Conservation (phyloP, 2,797 vertebrate genomes). For the Oreochromis mossambicus region DNA sequence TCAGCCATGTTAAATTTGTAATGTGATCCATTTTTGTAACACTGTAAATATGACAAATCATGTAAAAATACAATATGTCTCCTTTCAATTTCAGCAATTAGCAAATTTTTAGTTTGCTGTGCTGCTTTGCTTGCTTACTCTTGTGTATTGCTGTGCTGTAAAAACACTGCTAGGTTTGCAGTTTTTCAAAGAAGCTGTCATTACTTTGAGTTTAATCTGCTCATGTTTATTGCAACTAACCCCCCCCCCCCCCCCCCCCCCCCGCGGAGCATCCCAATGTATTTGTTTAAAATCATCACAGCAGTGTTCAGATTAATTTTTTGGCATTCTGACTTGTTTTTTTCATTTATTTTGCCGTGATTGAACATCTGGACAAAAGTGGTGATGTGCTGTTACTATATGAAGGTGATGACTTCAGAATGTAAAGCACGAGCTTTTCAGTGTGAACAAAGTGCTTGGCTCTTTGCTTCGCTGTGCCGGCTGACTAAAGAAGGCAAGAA, state of each 20-base stretch:
- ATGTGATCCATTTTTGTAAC: neutral
- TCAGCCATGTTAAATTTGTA: neutral
- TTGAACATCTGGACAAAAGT: neutral
- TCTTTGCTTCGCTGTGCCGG: neutral
- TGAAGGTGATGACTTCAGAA: constrained; percentile 5
- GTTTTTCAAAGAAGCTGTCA: constrained; percentile 52
- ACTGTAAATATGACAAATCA: neutral
- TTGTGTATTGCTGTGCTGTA: constrained; percentile 29
- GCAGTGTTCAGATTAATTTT: constrained; percentile 14
- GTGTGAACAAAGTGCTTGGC: neutral
- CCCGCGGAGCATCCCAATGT: constrained; percentile 8
- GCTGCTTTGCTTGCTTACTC: constrained; percentile 11
- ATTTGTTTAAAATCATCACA: constrained; percentile 40
- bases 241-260: neutral
- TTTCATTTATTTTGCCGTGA: constrained; percentile 12
- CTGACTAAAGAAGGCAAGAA: neutral
- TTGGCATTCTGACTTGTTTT: constrained; percentile 15
- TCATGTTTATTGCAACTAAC: constrained; percentile 43
- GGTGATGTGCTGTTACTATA: neutral
- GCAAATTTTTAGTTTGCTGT: neutral
- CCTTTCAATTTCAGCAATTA: neutral
- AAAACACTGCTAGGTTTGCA: constrained; percentile 25
- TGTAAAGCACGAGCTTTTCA: neutral
- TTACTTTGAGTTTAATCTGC: constrained; percentile 50
- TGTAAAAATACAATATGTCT: neutral